phyloP scores from a whole-genome alignment of 2,113 vertebrate genomes.

The Origma solitaria region DNA sequence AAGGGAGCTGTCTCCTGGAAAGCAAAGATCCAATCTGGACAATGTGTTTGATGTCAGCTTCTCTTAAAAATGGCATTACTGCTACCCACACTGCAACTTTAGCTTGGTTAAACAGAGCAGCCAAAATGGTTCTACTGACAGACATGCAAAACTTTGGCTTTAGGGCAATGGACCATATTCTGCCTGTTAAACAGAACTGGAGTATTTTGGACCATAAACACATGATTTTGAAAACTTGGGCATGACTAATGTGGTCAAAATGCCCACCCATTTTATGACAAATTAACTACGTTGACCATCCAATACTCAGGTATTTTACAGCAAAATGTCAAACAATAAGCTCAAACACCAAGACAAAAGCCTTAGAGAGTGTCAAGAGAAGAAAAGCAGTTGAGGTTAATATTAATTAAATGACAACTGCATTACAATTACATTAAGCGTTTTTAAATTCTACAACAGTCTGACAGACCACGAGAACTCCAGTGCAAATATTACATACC shows the following conservation, averaged over 20 bases:
- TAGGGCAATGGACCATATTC: not conserved
- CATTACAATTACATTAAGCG: not conserved
- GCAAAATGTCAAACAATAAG: constrained; percentile 12
- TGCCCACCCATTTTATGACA: not conserved
- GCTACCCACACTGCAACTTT: not conserved
- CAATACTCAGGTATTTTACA: not conserved
- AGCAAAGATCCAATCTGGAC: not conserved
- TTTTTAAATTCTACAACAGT: constrained; percentile 13
- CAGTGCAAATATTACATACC: not conserved
- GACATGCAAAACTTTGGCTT: not conserved
- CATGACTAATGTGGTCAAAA: not conserved
- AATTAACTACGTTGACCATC: not conserved
- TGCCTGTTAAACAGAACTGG: not conserved
- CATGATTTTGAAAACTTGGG: not conserved
- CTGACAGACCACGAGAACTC: not conserved
- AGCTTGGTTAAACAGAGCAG: not conserved
- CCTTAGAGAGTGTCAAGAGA: not conserved
- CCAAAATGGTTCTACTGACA: not conserved
- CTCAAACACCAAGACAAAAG: constrained; percentile 22
- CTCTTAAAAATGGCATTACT: not conserved
- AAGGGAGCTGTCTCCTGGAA: not conserved
- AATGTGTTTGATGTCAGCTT: not conserved
- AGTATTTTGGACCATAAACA: not conserved
- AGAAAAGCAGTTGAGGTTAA: not conserved
- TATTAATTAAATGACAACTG: not conserved